These are phyloP conservation scores for Adineta ricciae DNA, from an alignment of 2,888 invertebrate genomes.

Conservation along the genomic window DNA sequence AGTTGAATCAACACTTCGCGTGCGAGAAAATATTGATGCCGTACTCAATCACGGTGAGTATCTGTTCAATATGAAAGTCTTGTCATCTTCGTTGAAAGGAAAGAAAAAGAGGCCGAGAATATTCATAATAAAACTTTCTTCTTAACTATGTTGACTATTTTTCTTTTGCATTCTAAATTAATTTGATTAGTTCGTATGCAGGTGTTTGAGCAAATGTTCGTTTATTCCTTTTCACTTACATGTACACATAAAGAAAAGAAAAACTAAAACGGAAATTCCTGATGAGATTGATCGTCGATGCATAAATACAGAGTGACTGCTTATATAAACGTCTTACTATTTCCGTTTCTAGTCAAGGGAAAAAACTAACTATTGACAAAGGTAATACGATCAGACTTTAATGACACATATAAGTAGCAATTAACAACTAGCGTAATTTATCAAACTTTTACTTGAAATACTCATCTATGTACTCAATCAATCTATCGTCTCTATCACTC, in stretches of 20 bases:
- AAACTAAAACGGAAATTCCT: not conserved
- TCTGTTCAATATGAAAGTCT: not conserved
- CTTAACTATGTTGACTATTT: not conserved
- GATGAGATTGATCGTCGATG: not conserved
- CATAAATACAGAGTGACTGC: not conserved
- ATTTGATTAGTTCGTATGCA: not conserved
- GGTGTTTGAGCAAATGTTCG: not conserved
- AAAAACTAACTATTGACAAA: not conserved
- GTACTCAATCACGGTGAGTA: not conserved
- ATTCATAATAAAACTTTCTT: not conserved
- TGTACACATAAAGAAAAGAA: not conserved
- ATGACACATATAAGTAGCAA: no score
- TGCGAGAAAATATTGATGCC: not conserved
- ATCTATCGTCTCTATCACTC: no score
- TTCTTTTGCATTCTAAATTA: not conserved
- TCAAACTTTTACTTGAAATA: no score
- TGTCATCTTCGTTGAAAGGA: not conserved
- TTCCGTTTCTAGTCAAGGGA: not conserved
- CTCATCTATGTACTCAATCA: not conserved
- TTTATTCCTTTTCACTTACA: not conserved
- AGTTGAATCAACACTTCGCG: conserved; percentile 15
- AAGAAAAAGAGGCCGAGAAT: not conserved
- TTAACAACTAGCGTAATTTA: no score
- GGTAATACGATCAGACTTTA: not conserved
- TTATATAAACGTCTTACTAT: not conserved